Evolutionary conservation across 2,797 vertebrate species (phyloP), one percentile per base, ranked within the genome.

Genomic region (Loriculus beryllinus): DNA sequence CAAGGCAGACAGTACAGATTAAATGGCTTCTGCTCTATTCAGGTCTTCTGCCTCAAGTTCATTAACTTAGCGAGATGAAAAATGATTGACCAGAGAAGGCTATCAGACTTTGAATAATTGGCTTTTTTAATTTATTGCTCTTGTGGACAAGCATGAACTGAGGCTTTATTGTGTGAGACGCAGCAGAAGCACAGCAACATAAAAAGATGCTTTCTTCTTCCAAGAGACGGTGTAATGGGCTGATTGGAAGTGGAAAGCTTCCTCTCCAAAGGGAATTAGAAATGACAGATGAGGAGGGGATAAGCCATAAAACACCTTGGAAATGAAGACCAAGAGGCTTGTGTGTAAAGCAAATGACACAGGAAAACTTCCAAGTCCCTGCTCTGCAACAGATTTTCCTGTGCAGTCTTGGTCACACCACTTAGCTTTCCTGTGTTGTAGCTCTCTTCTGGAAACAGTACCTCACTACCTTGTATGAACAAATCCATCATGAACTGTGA

Each of bases 191-290:
- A 82, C 40, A 75, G 93, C 60, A 81, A 80, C 84, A 95, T 83
- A 63, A 95, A 95, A 91, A 86, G 86, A 95, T 86, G 77, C 80
- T 84, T 96, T 95, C 77, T 95, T 93, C 91, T 94, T 94, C 86
- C 83, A 82, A 86, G 67, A 83, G 90, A 91, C 18, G 3, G 82
- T 92, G 68, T 82, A 91, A 95, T 45, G 56, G 91, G 35, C 76
- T 62, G 79, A 78, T 2, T 90, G 76, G 82, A 95, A 92, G 64
- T 63, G 18, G 91, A 93, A 90, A 92, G 78, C 54, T 84, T 90
- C 74, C 77, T 86, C 82, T 95, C 74, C 82, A 92, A 92, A 90
- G 47, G 48, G 77, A 84, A 78, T 33, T 54, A 87, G 54, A 76
- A 94, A 93, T 82, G 90, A 92, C 72, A 90, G 80, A 94, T 63